A percentile compares a stretch with the other conserved stretches of the same genome.
These are phyloP conservation scores for Scleropages formosus DNA, from an alignment of 2,797 vertebrate species.

Conservation along the genomic window DNA sequence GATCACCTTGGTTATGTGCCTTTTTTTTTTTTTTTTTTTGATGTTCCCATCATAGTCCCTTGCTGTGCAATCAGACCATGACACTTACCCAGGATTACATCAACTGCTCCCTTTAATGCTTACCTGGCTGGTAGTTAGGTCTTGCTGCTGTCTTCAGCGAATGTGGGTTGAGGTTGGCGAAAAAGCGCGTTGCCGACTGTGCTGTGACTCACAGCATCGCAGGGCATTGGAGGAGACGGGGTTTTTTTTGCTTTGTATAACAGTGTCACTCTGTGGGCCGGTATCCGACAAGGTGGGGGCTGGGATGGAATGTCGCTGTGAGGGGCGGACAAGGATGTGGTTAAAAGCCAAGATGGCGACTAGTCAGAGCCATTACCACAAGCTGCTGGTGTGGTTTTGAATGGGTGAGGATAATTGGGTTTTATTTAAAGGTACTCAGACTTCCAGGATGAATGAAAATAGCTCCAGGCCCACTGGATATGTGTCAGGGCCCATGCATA, in stretches of 20 bases:
- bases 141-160: constrained; percentile 10
- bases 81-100: constrained; percentile 14
- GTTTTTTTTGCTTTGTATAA: not conserved
- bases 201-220: constrained; percentile 10
- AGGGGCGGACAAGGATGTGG: constrained; percentile 10
- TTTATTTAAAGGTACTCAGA: not conserved
- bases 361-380: constrained; percentile 3
- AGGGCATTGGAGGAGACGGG: not conserved
- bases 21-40: constrained; percentile 28
- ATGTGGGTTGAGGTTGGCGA: constrained; percentile 13
- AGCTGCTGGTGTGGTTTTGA: not conserved
- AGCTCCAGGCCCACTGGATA: not conserved
- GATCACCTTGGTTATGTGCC: constrained; percentile 28
- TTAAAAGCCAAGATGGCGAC: not conserved
- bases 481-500: not conserved
- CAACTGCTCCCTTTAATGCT: not conserved
- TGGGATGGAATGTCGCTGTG: not conserved
- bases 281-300: not conserved
- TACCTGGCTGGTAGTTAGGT: constrained; percentile 13
- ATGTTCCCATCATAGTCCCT: not conserved
- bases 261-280: not conserved
- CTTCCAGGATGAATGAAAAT: not conserved
- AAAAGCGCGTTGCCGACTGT: not conserved
- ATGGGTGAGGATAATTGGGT: not conserved
- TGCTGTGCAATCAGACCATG: constrained; percentile 19